A percentile compares a stretch with the other conserved stretches of the same genome.
phyloP scores from a whole-genome alignment of 2,113 vertebrate species.

The Thamnaconus septentrionalis region DNA sequence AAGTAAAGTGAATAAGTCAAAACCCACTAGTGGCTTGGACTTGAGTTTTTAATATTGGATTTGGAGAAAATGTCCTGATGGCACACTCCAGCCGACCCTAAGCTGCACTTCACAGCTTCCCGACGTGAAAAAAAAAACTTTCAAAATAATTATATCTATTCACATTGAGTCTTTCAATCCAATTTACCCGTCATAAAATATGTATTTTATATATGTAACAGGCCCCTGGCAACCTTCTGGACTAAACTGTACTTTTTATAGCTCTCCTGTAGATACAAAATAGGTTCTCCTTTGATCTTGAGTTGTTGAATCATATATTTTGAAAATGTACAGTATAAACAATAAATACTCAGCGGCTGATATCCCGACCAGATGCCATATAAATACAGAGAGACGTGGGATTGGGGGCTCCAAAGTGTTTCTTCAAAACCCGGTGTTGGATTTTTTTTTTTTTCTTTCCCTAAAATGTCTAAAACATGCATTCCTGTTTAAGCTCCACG shows the following conservation, averaged over 20 bases:
- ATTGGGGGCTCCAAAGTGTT: constrained; percentile 11
- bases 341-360: constrained; percentile 67
- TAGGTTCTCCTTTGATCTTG: constrained; percentile 44
- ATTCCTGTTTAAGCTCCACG: constrained; percentile 47
- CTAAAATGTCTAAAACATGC: constrained; percentile 46
- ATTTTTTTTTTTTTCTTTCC: constrained; percentile 19
- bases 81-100: constrained; percentile 5
- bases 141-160: not conserved
- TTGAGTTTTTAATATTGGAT: not conserved
- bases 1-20: not conserved
- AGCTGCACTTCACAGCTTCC: not conserved
- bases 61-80: not conserved
- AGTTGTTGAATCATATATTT: constrained; percentile 47
- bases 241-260: constrained; percentile 20
- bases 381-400: constrained; percentile 35
- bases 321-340: constrained; percentile 69
- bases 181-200: constrained; percentile 6
- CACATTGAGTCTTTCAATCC: not conserved
- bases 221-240: constrained; percentile 22
- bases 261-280: constrained; percentile 57
- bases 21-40: not conserved
- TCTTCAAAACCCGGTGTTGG: constrained; percentile 27
- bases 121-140: not conserved
- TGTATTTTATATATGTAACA: constrained; percentile 8
- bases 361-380: constrained; percentile 46